These are phyloP conservation scores for Cataglyphis cursor DNA, from an alignment of 2,888 invertebrate genomes.

Conservation along the genomic window DNA sequence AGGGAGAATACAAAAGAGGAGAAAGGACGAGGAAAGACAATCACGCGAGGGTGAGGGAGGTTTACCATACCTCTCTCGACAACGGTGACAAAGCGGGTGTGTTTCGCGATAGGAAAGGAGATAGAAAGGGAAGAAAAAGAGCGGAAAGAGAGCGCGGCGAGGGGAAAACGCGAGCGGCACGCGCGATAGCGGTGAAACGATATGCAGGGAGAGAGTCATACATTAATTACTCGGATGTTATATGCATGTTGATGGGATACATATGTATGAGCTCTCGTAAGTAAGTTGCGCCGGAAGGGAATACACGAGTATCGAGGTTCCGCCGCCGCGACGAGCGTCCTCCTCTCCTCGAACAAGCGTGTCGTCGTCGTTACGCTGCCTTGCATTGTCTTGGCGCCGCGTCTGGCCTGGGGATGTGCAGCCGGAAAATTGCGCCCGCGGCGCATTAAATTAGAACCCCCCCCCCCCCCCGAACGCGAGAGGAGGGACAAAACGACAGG, in stretches of 20 bases:
- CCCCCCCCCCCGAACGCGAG: no score
- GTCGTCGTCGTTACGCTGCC: neutral
- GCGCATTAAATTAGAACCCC: conserved; percentile 45
- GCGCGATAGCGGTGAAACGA: neutral
- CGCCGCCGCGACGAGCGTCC: conserved; percentile 15
- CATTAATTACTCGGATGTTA: conserved; percentile 82
- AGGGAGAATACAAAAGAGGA: conserved; percentile 27
- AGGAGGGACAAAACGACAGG: conserved; percentile 14
- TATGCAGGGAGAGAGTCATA: conserved; percentile 62
- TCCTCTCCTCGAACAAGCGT: conserved; percentile 36
- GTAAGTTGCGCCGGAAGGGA: conserved; percentile 63
- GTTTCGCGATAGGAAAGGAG: conserved; percentile 43
- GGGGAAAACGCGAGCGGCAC: neutral
- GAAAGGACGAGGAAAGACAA: conserved; percentile 27
- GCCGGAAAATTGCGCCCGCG: conserved; percentile 46
- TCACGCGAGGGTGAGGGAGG: neutral
- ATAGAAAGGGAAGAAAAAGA: conserved; percentile 8
- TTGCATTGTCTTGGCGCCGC: conserved; percentile 45
- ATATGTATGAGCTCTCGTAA: conserved; percentile 76
- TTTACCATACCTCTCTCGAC: neutral
- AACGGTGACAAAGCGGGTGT: conserved; percentile 43
- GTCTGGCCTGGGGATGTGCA: conserved; percentile 27
- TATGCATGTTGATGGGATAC: conserved; percentile 79
- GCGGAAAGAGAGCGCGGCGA: neutral
- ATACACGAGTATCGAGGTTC: conserved; percentile 48